phyloP scores from a whole-genome alignment of 2,797 vertebrate genomes.

The Tinamus major region DNA sequence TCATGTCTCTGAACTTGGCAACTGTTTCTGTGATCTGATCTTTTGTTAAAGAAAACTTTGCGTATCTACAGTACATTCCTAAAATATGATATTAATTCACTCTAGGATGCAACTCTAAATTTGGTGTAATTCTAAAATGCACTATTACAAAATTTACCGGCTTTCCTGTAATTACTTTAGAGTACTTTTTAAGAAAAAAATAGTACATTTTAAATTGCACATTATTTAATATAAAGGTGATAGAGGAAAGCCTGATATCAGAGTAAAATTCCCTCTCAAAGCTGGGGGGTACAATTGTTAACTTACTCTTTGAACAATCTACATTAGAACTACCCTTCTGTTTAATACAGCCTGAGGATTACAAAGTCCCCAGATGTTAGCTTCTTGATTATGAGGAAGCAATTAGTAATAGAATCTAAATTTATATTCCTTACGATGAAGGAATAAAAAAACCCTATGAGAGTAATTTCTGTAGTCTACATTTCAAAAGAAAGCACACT shows the following conservation, averaged over 20 bases:
- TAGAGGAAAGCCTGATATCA: conserved; percentile 15
- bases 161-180: not conserved
- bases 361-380: conserved; percentile 28
- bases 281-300: not conserved
- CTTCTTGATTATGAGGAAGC: conserved; percentile 63
- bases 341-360: conserved; percentile 28
- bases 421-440: conserved; percentile 49
- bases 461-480: conserved; percentile 1
- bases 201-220: not conserved
- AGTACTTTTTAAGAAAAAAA: not conserved
- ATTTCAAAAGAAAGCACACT: conserved; percentile 32
- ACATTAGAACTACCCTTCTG: conserved; percentile 1
- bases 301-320: conserved; percentile 11
- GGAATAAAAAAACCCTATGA: conserved; percentile 54
- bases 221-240: conserved; percentile 30
- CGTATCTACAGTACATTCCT: not conserved
- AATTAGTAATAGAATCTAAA: conserved; percentile 68
- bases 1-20: not conserved
- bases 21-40: not conserved
- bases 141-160: conserved; percentile 1
- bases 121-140: conserved; percentile 12
- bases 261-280: conserved; percentile 18
- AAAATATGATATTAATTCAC: not conserved
- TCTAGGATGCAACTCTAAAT: not conserved
- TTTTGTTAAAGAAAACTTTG: not conserved